Evolutionary conservation across 2,888 invertebrate species (phyloP).

Genomic region (Nasonia oneida): DNA sequence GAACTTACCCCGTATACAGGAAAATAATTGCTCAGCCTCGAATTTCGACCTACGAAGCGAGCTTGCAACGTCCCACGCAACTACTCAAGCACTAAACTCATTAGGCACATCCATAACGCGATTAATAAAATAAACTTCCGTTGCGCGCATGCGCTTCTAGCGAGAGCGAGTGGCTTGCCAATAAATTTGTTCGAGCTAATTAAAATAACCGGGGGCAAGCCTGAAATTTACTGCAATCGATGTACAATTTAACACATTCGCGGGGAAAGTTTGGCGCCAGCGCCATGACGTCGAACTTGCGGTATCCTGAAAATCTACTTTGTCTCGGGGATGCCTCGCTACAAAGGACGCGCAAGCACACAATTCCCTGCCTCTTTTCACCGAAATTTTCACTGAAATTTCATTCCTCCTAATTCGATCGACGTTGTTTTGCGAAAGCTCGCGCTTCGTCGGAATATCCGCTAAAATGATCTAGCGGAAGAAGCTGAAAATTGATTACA

Average conservation of each 20-base stretch:
- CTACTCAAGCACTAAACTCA: too few species aligned
- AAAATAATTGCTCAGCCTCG: not conserved
- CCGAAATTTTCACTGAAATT: not conserved
- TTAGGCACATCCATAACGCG: not conserved
- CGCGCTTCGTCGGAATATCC: too few species aligned
- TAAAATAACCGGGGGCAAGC: conserved; percentile 1
- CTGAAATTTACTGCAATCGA: conserved; percentile 27
- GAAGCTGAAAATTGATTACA: too few species aligned
- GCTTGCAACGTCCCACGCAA: too few species aligned
- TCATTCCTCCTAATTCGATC: not conserved
- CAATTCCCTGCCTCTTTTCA: not conserved
- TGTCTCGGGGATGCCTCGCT: not conserved
- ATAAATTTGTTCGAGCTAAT: conserved; percentile 20
- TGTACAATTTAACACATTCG: conserved; percentile 20
- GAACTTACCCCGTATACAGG: not conserved
- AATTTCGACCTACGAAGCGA: too few species aligned
- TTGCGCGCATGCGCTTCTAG: not conserved
- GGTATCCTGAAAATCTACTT: conserved; percentile 32
- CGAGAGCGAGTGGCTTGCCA: not conserved
- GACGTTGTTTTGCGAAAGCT: too few species aligned
- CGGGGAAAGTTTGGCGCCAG: not conserved
- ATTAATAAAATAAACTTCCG: conserved; percentile 3
- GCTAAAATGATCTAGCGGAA: too few species aligned
- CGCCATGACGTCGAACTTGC: conserved; percentile 22
- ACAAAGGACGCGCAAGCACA: not conserved